phyloP scores from a whole-genome alignment of 2,113 vertebrate genomes.

The Mustelus asterias region DNA sequence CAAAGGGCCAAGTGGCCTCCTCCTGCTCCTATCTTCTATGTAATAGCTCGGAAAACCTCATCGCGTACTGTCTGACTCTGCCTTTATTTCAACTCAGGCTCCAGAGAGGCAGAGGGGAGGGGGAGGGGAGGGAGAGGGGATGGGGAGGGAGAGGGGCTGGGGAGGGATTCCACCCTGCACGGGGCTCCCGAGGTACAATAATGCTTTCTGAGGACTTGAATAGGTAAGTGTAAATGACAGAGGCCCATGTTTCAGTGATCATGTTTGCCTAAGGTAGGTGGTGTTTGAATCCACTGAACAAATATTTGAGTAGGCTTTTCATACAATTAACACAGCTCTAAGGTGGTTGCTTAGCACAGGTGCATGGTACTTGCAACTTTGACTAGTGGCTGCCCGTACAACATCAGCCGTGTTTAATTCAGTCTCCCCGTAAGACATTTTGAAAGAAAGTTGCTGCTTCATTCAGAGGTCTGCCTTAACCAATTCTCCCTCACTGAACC shows the following conservation, averaged over 20 bases:
- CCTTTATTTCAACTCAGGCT: neutral
- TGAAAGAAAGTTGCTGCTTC: neutral
- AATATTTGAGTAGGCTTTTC: neutral
- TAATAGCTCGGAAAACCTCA: neutral
- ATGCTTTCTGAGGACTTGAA: neutral
- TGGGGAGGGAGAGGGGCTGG: no score
- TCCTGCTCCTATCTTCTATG: no score
- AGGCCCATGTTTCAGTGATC: neutral
- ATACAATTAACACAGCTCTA: neutral
- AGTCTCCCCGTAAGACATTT: neutral
- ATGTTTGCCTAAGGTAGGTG: neutral
- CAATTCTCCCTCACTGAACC: neutral
- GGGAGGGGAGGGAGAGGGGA: no score
- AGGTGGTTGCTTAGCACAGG: neutral
- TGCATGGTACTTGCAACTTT: neutral
- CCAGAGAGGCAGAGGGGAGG: neutral
- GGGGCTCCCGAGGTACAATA: neutral
- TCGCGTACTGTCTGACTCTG: no score
- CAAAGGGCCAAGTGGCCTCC: no score
- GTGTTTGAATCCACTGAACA: neutral
- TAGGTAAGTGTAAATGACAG: neutral
- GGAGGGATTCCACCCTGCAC: neutral
- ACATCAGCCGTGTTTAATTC: neutral
- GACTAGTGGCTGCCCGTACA: neutral
- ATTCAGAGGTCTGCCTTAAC: neutral